Evolutionary conservation across 1,140 invertebrate genomes (phyloP), one percentile per base, ranked within the genome.

Genomic region (Bombus haemorrhoidalis): DNA sequence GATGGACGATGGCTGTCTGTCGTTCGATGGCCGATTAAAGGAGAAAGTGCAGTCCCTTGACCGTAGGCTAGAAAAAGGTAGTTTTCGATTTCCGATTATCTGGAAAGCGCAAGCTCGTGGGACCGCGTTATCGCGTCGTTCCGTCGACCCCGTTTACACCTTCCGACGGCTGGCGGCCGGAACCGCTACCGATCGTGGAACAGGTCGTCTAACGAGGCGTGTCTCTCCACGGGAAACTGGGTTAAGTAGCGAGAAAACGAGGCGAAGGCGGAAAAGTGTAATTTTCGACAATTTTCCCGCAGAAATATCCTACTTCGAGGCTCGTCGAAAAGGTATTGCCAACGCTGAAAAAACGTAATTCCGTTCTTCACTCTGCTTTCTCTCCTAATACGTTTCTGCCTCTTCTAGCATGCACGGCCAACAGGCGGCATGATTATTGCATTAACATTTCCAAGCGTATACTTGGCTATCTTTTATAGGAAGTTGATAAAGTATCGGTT

Each of bases 71-170:
- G 53, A 41, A 39, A 69, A 68, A 62, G 71, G 66, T 76, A 80
- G 43, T 83, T 86, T 86, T 89, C 88, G 83, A 89, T 89, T 89
- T 88, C 87, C 83, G 79, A 86, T 86, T 78, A 76, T 86, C 71
- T 37, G 62, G 69, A 43, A 74, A 86, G 87, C 69, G 83, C 75
- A 81, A 81, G 83, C 83, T 59, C 76, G 83, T 41, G 64, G 62
- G 74, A 53, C 64, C 72, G 13, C 69, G 76, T 47, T 74, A 68
- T 66, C 59, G 47, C 3, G n/a, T 25, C 62, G 74, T 75, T 47
- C 62, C 75, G 57, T 62, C 59, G 68, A 71, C 73, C 78, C 83
- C 76, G 39, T 85, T 62, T 85, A 73, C 76, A 69, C 62, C 64
- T 71, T 69, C 75, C 68, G 47, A 57, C 43, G 53, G 37, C 62